Percentiles rank a stretch among this genome's conserved stretches.
Evolutionary conservation across 2,888 invertebrate species (phyloP).

Genomic region (Masnerella sp.): DNA sequence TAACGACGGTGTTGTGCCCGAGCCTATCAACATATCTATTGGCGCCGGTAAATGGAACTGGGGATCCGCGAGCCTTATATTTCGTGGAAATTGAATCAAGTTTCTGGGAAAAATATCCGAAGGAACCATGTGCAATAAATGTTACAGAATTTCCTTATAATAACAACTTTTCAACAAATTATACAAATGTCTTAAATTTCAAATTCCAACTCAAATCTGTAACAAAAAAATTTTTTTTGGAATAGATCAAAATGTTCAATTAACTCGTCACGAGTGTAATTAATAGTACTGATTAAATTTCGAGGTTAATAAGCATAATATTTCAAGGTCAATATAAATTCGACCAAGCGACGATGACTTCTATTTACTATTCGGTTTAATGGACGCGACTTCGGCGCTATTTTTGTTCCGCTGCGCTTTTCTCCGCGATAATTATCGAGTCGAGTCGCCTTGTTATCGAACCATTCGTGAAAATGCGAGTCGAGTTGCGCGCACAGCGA

Average conservation of each 20-base stretch:
- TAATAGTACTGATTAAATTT: slow-evolving; percentile 41
- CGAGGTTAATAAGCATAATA: slow-evolving; percentile 45
- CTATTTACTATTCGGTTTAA: slow-evolving; percentile 27
- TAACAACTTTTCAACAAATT: too few species aligned
- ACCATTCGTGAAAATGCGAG: slow-evolving; percentile 3
- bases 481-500: too few species aligned
- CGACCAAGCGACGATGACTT: slow-evolving; percentile 13
- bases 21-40: slow-evolving; percentile 34
- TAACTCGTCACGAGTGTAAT: slow-evolving; percentile 29
- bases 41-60: slow-evolving; percentile 34
- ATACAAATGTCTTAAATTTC: too few species aligned
- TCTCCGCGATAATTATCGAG: slow-evolving; percentile 18
- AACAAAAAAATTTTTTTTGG: too few species aligned
- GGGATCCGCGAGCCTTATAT: slow-evolving; percentile 39
- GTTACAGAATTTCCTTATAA: too few species aligned
- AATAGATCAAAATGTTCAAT: slow-evolving; percentile 23
- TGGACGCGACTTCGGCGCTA: slow-evolving; percentile 6
- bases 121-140: not conserved
- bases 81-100: slow-evolving; percentile 18
- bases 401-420: slow-evolving; percentile 11
- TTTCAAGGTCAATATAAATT: slow-evolving; percentile 29
- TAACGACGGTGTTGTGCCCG: slow-evolving; percentile 29
- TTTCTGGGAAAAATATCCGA: slow-evolving; percentile 5
- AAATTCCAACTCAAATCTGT: too few species aligned
- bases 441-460: slow-evolving; percentile 23